Percentiles rank a stretch among this genome's conserved stretches.
Evolutionary conservation across 2,888 invertebrate genomes (phyloP).

Genomic region (Abrostola tripartita): DNA sequence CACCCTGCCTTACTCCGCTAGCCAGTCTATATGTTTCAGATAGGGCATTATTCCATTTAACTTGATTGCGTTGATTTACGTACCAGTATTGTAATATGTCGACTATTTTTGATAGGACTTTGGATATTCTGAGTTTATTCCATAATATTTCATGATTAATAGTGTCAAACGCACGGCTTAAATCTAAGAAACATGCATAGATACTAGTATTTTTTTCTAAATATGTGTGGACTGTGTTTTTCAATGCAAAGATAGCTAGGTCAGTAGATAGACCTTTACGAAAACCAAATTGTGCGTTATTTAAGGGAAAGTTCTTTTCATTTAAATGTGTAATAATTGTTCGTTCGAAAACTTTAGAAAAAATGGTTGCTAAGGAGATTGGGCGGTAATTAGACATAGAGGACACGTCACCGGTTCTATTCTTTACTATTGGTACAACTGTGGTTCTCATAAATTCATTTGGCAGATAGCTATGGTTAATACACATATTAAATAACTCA

Average conservation of each 20-base stretch:
- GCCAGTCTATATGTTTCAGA: no score
- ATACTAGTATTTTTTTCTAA: background rate
- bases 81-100: no score
- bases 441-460: conserved; percentile 2
- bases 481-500: background rate
- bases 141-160: background rate
- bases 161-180: conserved; percentile 2
- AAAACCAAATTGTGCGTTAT: conserved; percentile 7
- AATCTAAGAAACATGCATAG: conserved; percentile 3
- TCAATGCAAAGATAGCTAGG: conserved; percentile 4
- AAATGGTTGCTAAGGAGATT: conserved; percentile 5
- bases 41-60: no score
- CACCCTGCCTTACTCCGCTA: no score
- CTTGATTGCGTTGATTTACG: no score
- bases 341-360: conserved; percentile 7
- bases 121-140: background rate
- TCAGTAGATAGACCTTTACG: conserved; percentile 1
- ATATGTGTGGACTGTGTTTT: background rate
- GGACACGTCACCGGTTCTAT: conserved; percentile 6
- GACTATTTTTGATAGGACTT: no score
- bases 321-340: conserved; percentile 3
- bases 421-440: conserved; percentile 8
- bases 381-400: conserved; percentile 8
- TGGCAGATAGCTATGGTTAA: conserved; percentile 10
- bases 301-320: conserved; percentile 10